Percentiles rank a stretch among this genome's conserved stretches.
Conservation (phyloP, 2,113 vertebrate genomes). For the Addax nasomaculatus region DNA sequence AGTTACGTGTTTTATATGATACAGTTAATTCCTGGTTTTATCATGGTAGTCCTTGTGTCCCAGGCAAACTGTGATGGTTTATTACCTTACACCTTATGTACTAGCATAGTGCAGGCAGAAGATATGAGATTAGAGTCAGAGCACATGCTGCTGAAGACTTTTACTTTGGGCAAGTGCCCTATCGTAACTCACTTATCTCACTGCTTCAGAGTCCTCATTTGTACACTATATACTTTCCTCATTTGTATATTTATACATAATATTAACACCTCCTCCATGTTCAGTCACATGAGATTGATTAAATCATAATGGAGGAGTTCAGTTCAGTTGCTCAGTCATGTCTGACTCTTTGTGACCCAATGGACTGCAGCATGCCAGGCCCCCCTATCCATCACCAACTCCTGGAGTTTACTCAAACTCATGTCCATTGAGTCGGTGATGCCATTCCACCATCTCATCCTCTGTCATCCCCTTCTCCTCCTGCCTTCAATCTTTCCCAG, state of each 20-base stretch:
- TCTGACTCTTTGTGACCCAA: fast-evolving
- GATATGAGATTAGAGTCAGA: background rate
- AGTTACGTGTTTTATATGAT: background rate
- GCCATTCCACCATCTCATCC: background rate
- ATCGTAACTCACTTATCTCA: background rate
- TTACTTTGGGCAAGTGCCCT: background rate
- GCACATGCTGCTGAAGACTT: background rate
- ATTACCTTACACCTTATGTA: background rate
- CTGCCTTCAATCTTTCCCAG: background rate
- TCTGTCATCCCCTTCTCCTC: background rate
- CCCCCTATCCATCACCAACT: background rate
- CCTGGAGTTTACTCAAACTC: background rate
- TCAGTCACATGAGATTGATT: background rate
- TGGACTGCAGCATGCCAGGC: background rate
- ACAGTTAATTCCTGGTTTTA: background rate
- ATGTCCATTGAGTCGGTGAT: background rate
- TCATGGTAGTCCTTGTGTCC: background rate
- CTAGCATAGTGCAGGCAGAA: background rate
- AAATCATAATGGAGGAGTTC: background rate
- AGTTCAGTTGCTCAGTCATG: background rate
- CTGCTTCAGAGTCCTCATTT: background rate
- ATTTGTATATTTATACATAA: background rate
- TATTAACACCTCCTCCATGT: background rate
- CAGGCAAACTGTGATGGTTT: background rate
- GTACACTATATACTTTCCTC: background rate